Conservation (phyloP, 2,797 vertebrate genomes). For the Vipera latastei region DNA sequence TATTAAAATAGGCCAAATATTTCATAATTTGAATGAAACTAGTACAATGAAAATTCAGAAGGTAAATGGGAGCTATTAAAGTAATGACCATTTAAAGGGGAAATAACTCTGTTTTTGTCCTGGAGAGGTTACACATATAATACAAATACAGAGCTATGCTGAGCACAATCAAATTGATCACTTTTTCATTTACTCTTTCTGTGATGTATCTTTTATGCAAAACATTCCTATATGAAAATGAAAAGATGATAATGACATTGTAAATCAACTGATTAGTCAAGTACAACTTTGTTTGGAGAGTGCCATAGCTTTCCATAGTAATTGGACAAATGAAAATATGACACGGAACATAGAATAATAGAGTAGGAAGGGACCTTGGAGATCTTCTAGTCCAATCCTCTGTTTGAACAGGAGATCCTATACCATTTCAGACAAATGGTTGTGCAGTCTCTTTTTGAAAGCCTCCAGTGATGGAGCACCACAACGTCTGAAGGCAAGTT, state of each 20-base stretch:
- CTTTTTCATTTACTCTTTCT: constrained; percentile 30
- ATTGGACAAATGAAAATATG: neutral
- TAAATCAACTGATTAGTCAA: neutral
- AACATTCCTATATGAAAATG: constrained; percentile 25
- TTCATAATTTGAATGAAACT: constrained; percentile 59
- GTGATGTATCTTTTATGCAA: constrained; percentile 33
- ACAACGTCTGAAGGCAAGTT: neutral
- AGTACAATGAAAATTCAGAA: constrained; percentile 67
- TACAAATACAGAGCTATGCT: constrained; percentile 45
- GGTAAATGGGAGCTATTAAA: constrained; percentile 67
- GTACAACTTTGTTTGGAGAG: neutral
- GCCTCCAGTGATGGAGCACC: neutral
- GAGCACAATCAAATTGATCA: constrained; percentile 45
- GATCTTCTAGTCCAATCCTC: neutral
- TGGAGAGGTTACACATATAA: constrained; percentile 48
- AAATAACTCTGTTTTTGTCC: constrained; percentile 23
- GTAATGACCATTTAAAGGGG: constrained; percentile 58
- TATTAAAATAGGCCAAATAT: constrained; percentile 69
- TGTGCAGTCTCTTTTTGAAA: neutral
- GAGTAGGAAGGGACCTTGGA: neutral
- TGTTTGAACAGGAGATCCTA: neutral
- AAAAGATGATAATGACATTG: neutral
- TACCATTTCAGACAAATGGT: neutral
- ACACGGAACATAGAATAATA: neutral
- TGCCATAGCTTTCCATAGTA: neutral